Conservation (phyloP, 2,888 invertebrate genomes). For the Lasius fuliginosus region DNA sequence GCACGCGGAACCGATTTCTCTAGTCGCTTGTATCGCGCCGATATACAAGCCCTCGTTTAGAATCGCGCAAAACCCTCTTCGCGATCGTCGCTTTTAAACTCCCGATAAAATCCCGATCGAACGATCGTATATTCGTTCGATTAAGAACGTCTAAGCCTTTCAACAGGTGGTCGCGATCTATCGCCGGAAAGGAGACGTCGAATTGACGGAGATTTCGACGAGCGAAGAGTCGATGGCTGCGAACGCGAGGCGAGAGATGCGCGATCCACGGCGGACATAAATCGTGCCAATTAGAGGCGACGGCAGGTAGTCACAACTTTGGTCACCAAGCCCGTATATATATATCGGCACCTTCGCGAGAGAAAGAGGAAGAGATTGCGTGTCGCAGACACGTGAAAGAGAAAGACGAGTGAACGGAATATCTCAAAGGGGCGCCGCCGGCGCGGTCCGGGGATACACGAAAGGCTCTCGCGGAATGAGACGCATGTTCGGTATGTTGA, state of each 20-base stretch:
- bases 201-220: slow-evolving; percentile 56
- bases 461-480: slow-evolving; percentile 10
- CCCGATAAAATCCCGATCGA: neutral
- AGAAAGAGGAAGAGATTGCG: slow-evolving; percentile 31
- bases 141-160: neutral
- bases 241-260: slow-evolving; percentile 64
- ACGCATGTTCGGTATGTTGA: slow-evolving; percentile 33
- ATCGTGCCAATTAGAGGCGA: slow-evolving; percentile 81
- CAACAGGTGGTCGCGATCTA: slow-evolving; percentile 42
- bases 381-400: slow-evolving; percentile 59
- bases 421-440: slow-evolving; percentile 66
- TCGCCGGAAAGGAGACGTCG: slow-evolving; percentile 12
- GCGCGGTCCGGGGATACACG: slow-evolving; percentile 40
- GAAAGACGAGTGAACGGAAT: slow-evolving; percentile 72
- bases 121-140: neutral
- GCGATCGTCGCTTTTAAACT: neutral
- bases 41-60: neutral
- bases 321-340: slow-evolving; percentile 56
- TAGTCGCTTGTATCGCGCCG: neutral
- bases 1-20: slow-evolving; percentile 12
- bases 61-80: neutral
- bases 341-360: slow-evolving; percentile 64
- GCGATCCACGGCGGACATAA: slow-evolving; percentile 75
- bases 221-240: slow-evolving; percentile 28
- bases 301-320: slow-evolving; percentile 80